Conservation (phyloP, 2,113 vertebrate species). For the Pollachius pollachius region DNA sequence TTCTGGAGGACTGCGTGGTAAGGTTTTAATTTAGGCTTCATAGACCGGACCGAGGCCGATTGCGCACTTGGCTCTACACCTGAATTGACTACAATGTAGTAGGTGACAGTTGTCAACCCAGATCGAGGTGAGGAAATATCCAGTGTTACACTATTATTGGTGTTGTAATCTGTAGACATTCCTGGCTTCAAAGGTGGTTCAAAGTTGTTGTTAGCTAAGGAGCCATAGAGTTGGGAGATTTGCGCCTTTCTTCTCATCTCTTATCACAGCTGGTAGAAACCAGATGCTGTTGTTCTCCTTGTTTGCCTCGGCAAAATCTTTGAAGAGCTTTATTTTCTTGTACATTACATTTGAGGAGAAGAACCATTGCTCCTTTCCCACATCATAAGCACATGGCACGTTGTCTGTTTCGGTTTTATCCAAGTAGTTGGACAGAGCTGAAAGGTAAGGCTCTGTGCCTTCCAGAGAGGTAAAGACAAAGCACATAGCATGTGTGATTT, state of each 20-base stretch:
- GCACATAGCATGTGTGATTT: conserved; percentile 16
- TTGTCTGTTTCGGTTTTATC: neutral
- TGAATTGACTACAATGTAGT: conserved; percentile 27
- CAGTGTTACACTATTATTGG: conserved; percentile 35
- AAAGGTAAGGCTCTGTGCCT: conserved; percentile 16
- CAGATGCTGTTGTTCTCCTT: neutral
- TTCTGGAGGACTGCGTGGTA: neutral
- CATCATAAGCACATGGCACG: neutral
- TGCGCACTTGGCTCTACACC: conserved; percentile 42
- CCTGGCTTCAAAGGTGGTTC: no score
- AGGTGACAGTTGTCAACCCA: conserved; percentile 36
- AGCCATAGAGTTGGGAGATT: no score
- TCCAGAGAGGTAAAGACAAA: conserved; percentile 48
- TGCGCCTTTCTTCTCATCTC: conserved; percentile 2
- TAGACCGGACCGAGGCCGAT: conserved; percentile 33
- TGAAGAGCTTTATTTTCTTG: conserved; percentile 25
- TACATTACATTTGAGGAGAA: neutral
- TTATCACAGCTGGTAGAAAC: conserved; percentile 29
- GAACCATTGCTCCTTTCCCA: conserved; percentile 37
- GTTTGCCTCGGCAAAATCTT: conserved; percentile 48
- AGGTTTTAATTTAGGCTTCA: neutral
- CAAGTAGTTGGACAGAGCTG: conserved; percentile 24
- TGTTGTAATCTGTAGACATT: neutral
- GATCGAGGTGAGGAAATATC: conserved; percentile 29
- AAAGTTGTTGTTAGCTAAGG: no score